A percentile compares a stretch with the other conserved stretches of the same genome.
Conservation (phyloP, 2,797 vertebrate genomes). For the Todus mexicanus region DNA sequence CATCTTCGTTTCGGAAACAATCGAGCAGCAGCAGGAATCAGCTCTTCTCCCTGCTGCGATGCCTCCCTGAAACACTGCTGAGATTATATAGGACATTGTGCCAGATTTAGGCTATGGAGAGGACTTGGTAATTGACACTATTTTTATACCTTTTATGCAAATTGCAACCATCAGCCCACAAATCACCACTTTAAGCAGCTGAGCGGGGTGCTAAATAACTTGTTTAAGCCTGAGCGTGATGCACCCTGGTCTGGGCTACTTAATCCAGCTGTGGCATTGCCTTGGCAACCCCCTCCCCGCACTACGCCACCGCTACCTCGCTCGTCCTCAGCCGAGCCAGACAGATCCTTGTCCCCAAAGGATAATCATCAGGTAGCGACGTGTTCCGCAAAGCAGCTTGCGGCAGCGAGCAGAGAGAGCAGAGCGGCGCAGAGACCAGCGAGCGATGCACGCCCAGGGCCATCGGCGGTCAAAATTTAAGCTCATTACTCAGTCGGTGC, state of each 20-base stretch:
- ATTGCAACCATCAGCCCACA: not conserved
- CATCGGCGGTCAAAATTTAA: not conserved
- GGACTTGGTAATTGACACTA: not conserved
- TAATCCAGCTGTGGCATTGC: not conserved
- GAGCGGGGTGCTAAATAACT: not conserved
- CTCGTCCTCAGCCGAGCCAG: not conserved
- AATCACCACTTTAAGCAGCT: not conserved
- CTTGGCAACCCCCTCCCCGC: not conserved
- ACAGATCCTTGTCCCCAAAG: not conserved
- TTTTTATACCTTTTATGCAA: slow-evolving; percentile 21
- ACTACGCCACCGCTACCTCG: rapidly evolving
- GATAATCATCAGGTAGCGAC: not conserved
- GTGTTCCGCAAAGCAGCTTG: not conserved
- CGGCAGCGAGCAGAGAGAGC: not conserved
- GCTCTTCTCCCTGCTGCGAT: not conserved
- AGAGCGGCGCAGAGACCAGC: not conserved
- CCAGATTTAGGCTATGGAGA: not conserved
- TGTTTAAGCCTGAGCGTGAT: not conserved
- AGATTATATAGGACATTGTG: not conserved
- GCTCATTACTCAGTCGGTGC: not conserved
- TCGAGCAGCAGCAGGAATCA: not conserved
- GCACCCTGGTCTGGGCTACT: not conserved
- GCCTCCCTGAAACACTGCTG: not conserved
- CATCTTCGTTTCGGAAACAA: not conserved
- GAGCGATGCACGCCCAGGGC: not conserved